phyloP scores from a whole-genome alignment of 64 coral and sea anemone species.

The Acropora tenuis region DNA sequence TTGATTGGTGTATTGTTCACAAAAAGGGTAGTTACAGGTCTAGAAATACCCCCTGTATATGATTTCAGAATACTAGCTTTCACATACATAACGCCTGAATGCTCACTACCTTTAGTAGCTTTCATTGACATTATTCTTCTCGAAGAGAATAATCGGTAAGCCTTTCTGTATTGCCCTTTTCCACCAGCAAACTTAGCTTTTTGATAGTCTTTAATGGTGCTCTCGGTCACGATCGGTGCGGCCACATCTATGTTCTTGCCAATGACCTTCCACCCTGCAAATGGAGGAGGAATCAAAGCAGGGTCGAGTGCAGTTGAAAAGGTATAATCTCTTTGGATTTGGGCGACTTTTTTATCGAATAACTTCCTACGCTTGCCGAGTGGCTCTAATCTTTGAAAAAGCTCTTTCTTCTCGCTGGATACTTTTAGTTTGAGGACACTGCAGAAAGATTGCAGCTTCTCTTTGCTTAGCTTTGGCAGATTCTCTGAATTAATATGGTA shows the following conservation, averaged over 20 bases:
- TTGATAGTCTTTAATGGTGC: too few relatives aligned
- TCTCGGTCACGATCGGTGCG: too few relatives aligned
- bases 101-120: slow-evolving; percentile 44
- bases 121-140: slow-evolving; percentile 79
- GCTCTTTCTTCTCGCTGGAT: slow-evolving; percentile 66
- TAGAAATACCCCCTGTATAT: slow-evolving; percentile 68
- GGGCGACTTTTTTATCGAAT: too few relatives aligned
- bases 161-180: slow-evolving; percentile 81
- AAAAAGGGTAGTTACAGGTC: slow-evolving; percentile 77
- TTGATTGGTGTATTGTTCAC: slow-evolving; percentile 54
- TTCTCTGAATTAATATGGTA: slow-evolving; percentile 43
- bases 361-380: slow-evolving; percentile 49
- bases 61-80: slow-evolving; percentile 81
- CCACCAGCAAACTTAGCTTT: slow-evolving; percentile 76
- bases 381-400: slow-evolving; percentile 66
- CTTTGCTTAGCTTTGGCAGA: slow-evolving; percentile 42
- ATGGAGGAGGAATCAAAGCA: too few relatives aligned
- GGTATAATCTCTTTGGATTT: too few relatives aligned
- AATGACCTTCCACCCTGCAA: too few relatives aligned
- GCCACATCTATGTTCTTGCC: too few relatives aligned
- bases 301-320: too few relatives aligned
- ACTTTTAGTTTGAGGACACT: slow-evolving; percentile 65
- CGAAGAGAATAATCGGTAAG: slow-evolving; percentile 63
- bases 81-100: slow-evolving; percentile 48
- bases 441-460: too few relatives aligned